Conservation (phyloP, 2,113 vertebrate species). For the Rhagologus leucostigma region DNA sequence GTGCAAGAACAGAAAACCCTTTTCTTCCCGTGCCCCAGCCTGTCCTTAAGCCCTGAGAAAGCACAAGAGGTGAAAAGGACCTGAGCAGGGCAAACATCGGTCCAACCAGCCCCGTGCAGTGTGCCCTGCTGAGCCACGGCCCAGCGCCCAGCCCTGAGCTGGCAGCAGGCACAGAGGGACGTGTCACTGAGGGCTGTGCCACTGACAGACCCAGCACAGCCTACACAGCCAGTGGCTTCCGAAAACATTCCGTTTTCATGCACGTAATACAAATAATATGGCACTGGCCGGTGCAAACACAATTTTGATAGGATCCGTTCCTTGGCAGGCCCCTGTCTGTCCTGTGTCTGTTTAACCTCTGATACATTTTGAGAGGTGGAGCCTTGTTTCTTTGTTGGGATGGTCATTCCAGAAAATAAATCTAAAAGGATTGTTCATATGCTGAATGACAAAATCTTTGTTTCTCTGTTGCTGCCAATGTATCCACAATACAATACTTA, state of each 20-base stretch:
- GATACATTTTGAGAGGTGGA: background rate
- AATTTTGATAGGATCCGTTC: background rate
- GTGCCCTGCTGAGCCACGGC: background rate
- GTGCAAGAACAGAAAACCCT: background rate
- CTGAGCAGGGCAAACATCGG: background rate
- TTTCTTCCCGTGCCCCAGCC: fast-evolving
- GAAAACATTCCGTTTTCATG: background rate
- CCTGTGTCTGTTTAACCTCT: background rate
- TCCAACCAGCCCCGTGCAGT: background rate
- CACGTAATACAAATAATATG: too few species aligned
- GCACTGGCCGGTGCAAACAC: background rate
- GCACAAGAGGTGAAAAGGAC: fast-evolving
- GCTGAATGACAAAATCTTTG: background rate
- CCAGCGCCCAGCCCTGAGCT: background rate
- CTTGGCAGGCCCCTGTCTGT: background rate
- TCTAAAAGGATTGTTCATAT: background rate
- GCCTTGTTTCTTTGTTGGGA: background rate
- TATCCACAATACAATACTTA: background rate
- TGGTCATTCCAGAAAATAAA: background rate
- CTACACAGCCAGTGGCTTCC: background rate
- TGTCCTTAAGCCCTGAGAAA: background rate
- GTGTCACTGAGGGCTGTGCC: background rate
- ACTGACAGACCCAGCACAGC: too few species aligned
- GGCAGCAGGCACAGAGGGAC: background rate
- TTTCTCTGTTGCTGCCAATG: background rate